Evolutionary conservation across 2,113 vertebrate species (phyloP).

Genomic region (Danionella cerebrum): DNA sequence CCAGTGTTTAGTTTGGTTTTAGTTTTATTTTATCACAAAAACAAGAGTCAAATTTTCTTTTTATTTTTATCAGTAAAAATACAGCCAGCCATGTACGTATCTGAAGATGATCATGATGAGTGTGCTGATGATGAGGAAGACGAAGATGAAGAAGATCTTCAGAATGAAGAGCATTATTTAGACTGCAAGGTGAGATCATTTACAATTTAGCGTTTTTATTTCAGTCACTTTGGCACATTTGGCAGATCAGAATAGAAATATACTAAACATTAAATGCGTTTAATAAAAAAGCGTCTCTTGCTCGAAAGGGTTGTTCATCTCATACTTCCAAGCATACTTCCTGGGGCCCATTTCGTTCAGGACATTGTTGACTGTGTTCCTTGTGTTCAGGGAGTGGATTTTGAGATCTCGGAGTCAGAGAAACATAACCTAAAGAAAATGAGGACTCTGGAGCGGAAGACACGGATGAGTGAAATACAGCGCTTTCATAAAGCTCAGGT

Average conservation of each 20-base stretch:
- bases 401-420: conserved; percentile 48
- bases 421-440: conserved; percentile 68
- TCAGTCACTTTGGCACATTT: too few species aligned
- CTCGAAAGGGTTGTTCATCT: too few species aligned
- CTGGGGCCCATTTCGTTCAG: background rate
- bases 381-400: conserved; percentile 36
- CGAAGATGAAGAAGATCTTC: conserved; percentile 41
- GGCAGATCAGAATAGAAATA: too few species aligned
- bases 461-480: conserved; percentile 74
- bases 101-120: conserved; percentile 51
- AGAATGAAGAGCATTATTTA: conserved; percentile 42
- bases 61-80: conserved; percentile 28
- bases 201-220: too few species aligned
- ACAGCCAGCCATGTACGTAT: conserved; percentile 37
- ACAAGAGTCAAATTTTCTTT: background rate
- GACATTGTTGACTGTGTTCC: background rate
- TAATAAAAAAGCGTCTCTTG: too few species aligned
- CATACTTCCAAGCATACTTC: too few species aligned
- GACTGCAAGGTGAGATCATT: conserved; percentile 53
- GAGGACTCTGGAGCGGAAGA: conserved; percentile 69
- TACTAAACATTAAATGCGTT: too few species aligned
- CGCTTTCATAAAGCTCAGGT: conserved; percentile 85
- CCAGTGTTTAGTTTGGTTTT: too few species aligned
- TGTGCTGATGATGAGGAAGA: conserved; percentile 41
- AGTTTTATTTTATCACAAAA: background rate